A percentile compares a stretch with the other conserved stretches of the same genome.
phyloP scores from a whole-genome alignment of 2,797 vertebrate species.

The Tenualosa ilisha region DNA sequence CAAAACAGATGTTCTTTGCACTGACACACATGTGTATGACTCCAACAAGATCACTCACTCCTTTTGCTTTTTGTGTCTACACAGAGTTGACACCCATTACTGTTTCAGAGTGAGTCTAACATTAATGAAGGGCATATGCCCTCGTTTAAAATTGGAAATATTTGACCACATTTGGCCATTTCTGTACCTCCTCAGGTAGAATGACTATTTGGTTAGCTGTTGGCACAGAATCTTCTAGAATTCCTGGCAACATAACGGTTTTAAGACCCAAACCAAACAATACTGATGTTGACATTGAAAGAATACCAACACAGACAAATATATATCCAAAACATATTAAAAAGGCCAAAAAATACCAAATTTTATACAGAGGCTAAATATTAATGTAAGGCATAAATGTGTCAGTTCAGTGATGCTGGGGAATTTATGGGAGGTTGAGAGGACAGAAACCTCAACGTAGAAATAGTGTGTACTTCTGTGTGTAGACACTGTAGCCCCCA shows the following conservation, averaged over 20 bases:
- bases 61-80: neutral
- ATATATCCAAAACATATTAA: slow-evolving; percentile 47
- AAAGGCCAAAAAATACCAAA: slow-evolving; percentile 45
- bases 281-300: slow-evolving; percentile 51
- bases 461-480: slow-evolving; percentile 31
- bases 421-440: slow-evolving; percentile 50
- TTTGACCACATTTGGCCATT: neutral
- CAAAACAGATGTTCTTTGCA: neutral
- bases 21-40: neutral
- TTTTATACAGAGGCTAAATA: slow-evolving; percentile 53
- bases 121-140: neutral
- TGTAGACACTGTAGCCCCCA: slow-evolving; percentile 21
- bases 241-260: slow-evolving; percentile 41
- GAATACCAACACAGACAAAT: slow-evolving; percentile 50
- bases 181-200: slow-evolving; percentile 5
- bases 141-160: neutral
- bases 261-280: slow-evolving; percentile 49
- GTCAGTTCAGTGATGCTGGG: slow-evolving; percentile 50
- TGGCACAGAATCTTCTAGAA: slow-evolving; percentile 38
- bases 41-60: neutral
- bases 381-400: slow-evolving; percentile 55
- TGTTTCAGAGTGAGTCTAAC: neutral
- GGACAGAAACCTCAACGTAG: slow-evolving; percentile 40
- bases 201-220: slow-evolving; percentile 49
- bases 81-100: neutral